Percentiles rank a stretch among this genome's conserved stretches.
Conservation (phyloP, 2,888 invertebrate genomes). For the Drosophila siamana region DNA sequence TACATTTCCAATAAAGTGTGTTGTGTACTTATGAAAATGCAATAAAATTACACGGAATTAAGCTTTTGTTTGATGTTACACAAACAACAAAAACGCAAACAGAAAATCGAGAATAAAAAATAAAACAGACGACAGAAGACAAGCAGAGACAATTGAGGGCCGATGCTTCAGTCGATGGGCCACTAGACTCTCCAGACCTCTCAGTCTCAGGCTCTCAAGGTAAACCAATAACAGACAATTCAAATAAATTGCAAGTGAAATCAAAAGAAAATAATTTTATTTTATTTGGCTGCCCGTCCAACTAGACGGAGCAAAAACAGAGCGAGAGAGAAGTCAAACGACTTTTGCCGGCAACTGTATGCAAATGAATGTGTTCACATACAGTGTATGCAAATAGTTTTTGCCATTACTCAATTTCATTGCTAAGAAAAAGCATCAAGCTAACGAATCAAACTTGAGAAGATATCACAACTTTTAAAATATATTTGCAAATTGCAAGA, state of each 20-base stretch:
- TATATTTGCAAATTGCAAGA: background rate
- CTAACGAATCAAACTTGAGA: conserved; percentile 11
- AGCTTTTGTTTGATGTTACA: conserved; percentile 36
- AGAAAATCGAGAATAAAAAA: too few species aligned
- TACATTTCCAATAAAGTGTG: conserved; percentile 1
- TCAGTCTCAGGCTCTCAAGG: conserved; percentile 18
- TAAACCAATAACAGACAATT: conserved; percentile 41
- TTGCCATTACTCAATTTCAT: conserved; percentile 4
- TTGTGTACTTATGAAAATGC: conserved; percentile 8
- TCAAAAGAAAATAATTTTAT: conserved; percentile 37
- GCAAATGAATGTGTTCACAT: conserved; percentile 30
- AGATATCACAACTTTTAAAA: background rate
- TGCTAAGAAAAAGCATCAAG: too few species aligned
- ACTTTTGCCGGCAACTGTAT: conserved; percentile 21
- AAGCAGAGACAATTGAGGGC: conserved; percentile 1
- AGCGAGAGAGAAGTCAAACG: background rate
- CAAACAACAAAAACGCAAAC: too few species aligned
- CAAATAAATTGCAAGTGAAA: conserved; percentile 35
- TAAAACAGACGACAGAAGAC: too few species aligned
- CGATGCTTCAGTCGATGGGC: conserved; percentile 6
- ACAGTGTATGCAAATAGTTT: conserved; percentile 20
- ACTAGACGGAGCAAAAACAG: conserved; percentile 11
- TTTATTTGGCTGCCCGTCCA: conserved; percentile 4
- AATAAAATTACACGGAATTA: conserved; percentile 16
- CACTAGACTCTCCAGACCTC: conserved; percentile 5